phyloP scores from a whole-genome alignment of 2,797 vertebrate species.

The Coccyzus lansbergi region DNA sequence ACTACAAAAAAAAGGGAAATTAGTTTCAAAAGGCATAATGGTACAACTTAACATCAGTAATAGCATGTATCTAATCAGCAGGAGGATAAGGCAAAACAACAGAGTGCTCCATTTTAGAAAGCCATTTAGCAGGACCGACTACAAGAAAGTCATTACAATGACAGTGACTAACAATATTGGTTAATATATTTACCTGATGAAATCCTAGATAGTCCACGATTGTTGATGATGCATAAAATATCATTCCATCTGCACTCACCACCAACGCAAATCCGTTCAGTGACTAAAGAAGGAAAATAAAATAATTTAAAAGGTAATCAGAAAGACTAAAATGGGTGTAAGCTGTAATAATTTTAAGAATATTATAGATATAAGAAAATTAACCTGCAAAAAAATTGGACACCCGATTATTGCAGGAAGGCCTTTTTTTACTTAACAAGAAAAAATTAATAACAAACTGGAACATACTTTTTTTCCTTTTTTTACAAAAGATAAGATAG shows the following conservation, averaged over 20 bases:
- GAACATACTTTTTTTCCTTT: background rate
- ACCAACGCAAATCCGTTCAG: conserved; percentile 93
- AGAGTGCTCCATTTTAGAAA: background rate
- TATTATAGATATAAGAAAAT: background rate
- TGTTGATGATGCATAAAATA: conserved; percentile 93
- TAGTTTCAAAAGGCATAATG: background rate
- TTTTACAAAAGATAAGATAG: background rate
- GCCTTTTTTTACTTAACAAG: background rate
- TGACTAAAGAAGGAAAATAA: conserved; percentile 78
- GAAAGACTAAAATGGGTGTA: background rate
- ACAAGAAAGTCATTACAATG: background rate
- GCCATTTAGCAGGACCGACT: background rate
- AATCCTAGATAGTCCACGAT: conserved; percentile 96
- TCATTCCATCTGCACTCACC: conserved; percentile 92
- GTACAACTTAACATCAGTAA: background rate
- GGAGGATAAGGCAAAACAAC: background rate
- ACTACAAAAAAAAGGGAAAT: background rate
- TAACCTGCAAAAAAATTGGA: background rate
- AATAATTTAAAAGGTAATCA: background rate
- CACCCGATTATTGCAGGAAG: background rate
- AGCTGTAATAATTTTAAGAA: background rate
- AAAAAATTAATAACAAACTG: background rate
- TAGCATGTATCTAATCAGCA: background rate
- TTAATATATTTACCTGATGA: conserved; percentile 88
- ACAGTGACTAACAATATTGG: background rate